Base-by-base conservation (phyloP, 2,888 invertebrate species). In the Zhengitettix transpicula region DNA sequence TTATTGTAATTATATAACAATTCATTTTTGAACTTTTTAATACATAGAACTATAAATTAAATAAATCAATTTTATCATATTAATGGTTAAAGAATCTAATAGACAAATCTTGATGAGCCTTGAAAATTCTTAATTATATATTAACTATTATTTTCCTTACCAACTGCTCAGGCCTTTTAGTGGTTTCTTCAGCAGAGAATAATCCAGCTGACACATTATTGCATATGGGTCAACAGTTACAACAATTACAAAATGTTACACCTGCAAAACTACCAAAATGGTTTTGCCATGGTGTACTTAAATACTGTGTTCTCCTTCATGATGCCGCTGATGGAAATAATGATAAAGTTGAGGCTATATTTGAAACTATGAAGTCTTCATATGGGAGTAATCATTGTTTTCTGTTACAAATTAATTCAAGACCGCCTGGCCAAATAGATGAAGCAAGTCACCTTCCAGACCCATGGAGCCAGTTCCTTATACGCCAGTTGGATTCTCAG, bases 301-400 rank as follows among this genome's bases (percentile, higher is more conserved):
- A 90, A 70, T 91, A 90, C 72, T 95, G 92, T 74, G 84, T 97
- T 57, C 79, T 98, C 56, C 69, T 97, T 58, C 92, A 96, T 75
- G 97, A 95, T 75, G 62, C 65, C 53, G 57, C 62, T 28, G 64
- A 65, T 54, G 62, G 65, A 7, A 65, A 65, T 42, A 56, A 47
- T 64, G 67, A 56, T 67, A 94, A 93, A 71, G 91, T 93, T 58
- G 88, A 88, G 69, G 80, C 84, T 65, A 77, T 86, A 60, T 94
- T 88, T 75, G 88, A 90, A 68, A 82, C 83, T 64, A 80, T 98
- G 71, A 91, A 93, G 74, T 83, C 86, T 58, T 84, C 86, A 14
- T 97, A 91, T 76, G 96, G 96, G 12, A 80, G 83, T 47, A 81
- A 83, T 67, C 87, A 87, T 70, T 96, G 96, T 73, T 94, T 95